Evolutionary conservation across 2,888 invertebrate species (phyloP).

Genomic region (Conistra vaccinii): DNA sequence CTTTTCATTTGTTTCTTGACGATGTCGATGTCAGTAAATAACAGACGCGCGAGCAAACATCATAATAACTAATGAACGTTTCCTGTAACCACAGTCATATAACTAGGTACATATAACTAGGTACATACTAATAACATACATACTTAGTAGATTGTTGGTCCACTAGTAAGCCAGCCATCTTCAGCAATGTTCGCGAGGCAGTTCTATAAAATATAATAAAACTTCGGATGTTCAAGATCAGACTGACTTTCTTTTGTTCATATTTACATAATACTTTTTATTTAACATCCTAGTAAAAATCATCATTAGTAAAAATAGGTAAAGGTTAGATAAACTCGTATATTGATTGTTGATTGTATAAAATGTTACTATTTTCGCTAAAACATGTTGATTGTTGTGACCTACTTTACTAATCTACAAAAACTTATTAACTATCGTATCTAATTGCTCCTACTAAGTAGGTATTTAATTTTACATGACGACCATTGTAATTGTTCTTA

Average conservation of each 20-base stretch:
- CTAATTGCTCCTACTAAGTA: slow-evolving; percentile 15
- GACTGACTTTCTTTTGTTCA: not conserved
- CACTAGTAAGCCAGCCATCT: no score
- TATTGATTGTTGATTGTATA: not conserved
- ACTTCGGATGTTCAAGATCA: no score
- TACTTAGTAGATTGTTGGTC: not conserved
- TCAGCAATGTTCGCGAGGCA: not conserved
- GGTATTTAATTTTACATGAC: not conserved
- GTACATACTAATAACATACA: not conserved
- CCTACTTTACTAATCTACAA: slow-evolving; percentile 2
- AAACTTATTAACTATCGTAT: slow-evolving; percentile 5
- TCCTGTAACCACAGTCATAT: slow-evolving; percentile 17
- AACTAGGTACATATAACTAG: not conserved
- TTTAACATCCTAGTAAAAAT: no score
- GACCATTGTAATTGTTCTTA: slow-evolving; percentile 14
- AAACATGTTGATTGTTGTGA: not conserved
- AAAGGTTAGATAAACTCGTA: not conserved
- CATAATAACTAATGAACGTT: slow-evolving; percentile 34
- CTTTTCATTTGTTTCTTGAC: no score
- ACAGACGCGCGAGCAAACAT: slow-evolving; percentile 27
- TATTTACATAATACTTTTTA: no score
- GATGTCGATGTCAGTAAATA: slow-evolving; percentile 27
- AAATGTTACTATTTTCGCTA: not conserved
- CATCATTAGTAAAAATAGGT: no score
- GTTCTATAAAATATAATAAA: not conserved